Percentiles rank a stretch among this genome's conserved stretches.
phyloP scores from a whole-genome alignment of 1,140 invertebrate species.

The Eumaeus atala region DNA sequence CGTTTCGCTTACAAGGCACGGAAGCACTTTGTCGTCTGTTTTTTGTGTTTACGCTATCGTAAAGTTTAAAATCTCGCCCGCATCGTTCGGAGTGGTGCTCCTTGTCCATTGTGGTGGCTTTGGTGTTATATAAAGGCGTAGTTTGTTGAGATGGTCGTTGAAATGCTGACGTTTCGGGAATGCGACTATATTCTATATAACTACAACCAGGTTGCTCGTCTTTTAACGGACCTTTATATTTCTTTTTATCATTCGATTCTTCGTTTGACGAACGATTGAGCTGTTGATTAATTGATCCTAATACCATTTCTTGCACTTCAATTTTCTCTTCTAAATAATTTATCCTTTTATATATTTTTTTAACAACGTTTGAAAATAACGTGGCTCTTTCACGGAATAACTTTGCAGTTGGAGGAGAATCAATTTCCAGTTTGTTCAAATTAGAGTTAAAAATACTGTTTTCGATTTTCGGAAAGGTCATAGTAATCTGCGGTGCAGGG shows the following conservation, averaged over 20 bases:
- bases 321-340: constrained; percentile 56
- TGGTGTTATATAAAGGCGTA: constrained; percentile 42
- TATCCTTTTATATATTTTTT: constrained; percentile 48
- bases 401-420: constrained; percentile 40
- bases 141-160: constrained; percentile 52
- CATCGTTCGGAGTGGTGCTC: constrained; percentile 65
- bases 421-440: constrained; percentile 40
- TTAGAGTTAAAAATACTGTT: constrained; percentile 30
- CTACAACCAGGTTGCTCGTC: constrained; percentile 48
- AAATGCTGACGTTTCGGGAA: constrained; percentile 62
- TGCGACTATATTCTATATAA: constrained; percentile 61
- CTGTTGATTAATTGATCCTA: constrained; percentile 45
- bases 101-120: constrained; percentile 56
- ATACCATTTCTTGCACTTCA: constrained; percentile 55
- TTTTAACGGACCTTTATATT: constrained; percentile 30
- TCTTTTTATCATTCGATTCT: constrained; percentile 34
- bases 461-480: constrained; percentile 43
- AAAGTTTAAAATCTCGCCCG: constrained; percentile 59
- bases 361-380: constrained; percentile 30
- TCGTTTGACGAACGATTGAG: constrained; percentile 45
- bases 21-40: constrained; percentile 55
- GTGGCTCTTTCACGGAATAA: constrained; percentile 36
- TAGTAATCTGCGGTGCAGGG: constrained; percentile 36
- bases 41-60: constrained; percentile 58
- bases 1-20: constrained; percentile 57